Evolutionary conservation across 2,113 vertebrate genomes (phyloP), one percentile per base, ranked within the genome.

Genomic region (Gopherus flavomarginatus): DNA sequence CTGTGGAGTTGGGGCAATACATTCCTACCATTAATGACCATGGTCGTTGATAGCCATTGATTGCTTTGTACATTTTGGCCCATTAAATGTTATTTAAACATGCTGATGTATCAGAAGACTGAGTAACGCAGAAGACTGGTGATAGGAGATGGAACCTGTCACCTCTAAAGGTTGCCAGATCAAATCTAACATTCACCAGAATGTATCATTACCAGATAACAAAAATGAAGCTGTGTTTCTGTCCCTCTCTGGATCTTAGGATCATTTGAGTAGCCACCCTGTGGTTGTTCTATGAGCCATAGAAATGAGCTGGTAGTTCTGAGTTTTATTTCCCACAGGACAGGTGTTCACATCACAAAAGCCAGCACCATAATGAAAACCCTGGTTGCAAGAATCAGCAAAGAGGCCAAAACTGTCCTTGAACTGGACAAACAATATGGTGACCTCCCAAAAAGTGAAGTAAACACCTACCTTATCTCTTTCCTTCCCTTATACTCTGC

Each of bases 61-160:
- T 96, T 81, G 85, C 57, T 93, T 85, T 81, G 81, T 86, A 72
- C 0, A 0, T 57, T 65, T 85, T 88, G 89, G 89, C 49, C 96
- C 87, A 90, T 95, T 89, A 97, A 92, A 96, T 54, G 92, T 57
- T 81, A 90, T 95, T 96, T 94, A 78, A 93, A 96, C 16, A 95
- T 83, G 83, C 87, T 86, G 24, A 89, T 83, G 52, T 95, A 96
- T 90, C 91, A 95, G 83, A 87, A 75, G 92, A 93, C 78, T 92
- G 90, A 84, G 89, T 57, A 1, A 95, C 93, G 89, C 89, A 88
- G 90, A 96, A 78, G 83, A 86, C 80, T 50, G 92, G 87, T 47
- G 87, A 88, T 2, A 95, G 81, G 93, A 96, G 89, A 95, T 57
- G 93, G 90, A 91, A 92, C 65, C 92, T 95, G 81, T 96, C 94